Base-by-base conservation (phyloP, 2,888 invertebrate genomes). In the Atherix ibis region DNA sequence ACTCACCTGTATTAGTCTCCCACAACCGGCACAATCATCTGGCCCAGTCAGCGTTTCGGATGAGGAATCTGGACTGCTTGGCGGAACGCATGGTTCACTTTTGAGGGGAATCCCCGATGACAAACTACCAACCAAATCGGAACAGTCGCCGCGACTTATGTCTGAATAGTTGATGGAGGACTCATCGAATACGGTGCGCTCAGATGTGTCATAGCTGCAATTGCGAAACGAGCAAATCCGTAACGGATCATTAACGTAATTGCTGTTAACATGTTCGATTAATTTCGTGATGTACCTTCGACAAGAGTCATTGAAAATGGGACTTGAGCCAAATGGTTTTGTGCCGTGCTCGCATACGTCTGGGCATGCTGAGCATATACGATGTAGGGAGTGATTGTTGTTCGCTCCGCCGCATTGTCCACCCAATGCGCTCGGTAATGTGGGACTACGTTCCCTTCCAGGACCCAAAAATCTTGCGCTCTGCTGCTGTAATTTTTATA, bases 1-100 rank as follows among this genome's bases (percentile, higher is more conserved):
- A 13, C 27, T 36, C 44, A 62, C 62, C 56, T 71, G 73, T 62
- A 92, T 92, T 47, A 77, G 70, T 38, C 73, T 67, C 10, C 88
- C 85, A 58, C 92, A 92, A 32, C 89, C 92, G 34, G 88, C 88
- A 62, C 92, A 92, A 45, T 58, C 59, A 35, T 61, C 60, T 27
- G 56, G 50, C 40, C 49, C 53, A 36, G 52, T 32, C 47, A 53
- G 52, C 35, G 52, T 50, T 46, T 58, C 62, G 43, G 52, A 54
- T 39, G 57, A 52, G 33, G 61, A 61, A 36, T 61, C 61, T 33
- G 62, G 59, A 46, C 61, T 62, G 44, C 58, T 62, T 38, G 59
- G 58, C 31, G 60, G 56, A 37, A 54, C 57, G 37, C 50, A 54
- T 16, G 61, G 61, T 46, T 62, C 61, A 28, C 58, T 56, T 49